Evolutionary conservation across 2,888 invertebrate genomes (phyloP), one percentile per base, ranked within the genome.

Genomic region (Ophioninae sp.): DNA sequence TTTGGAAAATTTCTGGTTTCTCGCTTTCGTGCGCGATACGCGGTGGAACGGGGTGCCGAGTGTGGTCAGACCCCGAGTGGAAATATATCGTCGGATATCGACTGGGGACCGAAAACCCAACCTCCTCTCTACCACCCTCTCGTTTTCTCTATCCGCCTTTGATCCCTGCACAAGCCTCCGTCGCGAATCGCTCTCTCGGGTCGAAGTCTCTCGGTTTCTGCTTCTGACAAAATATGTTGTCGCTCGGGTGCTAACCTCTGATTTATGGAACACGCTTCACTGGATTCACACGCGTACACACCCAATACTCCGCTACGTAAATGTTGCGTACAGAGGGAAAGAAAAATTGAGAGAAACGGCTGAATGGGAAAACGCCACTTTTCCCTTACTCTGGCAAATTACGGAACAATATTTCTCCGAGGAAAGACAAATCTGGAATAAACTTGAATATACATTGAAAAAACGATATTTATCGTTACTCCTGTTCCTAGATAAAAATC

Each of bases 141-240:
- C 39, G 73, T 67, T 61, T 70, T 70, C 72, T 81, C 57, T 30
- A 67, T 50, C 69, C 78, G 62, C 67, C 72, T 81, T 62, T 72
- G 78, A 72, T 70, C 74, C 81, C 50, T 50, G 41, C 61, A 56
- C 65, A 30, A 61, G 61, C 59, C 61, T 30, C n/a, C 50, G 61
- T 73, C 37, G 59, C 56, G 73, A 84, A 82, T 79, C 64, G 79
- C 82, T 74, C 81, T 79, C 84, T 61, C 23, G 84, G 79, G 79
- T 68, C 73, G 50, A 79, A 79, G 79, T 79, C 79, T 73, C 79
- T 8, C 68, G 73, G 76, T 69, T 82, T 79, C 76, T 82, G 79
- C 68, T 77, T 79, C 79, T 76, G 84, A 79, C 81, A 82, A 84
- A 84, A 84, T 84, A 82, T 84, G 79, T 84, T 82, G 84, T 84